A percentile compares a stretch with the other conserved stretches of the same genome.
Conservation (phyloP, 2,797 vertebrate species). For the Amniataba percoides region DNA sequence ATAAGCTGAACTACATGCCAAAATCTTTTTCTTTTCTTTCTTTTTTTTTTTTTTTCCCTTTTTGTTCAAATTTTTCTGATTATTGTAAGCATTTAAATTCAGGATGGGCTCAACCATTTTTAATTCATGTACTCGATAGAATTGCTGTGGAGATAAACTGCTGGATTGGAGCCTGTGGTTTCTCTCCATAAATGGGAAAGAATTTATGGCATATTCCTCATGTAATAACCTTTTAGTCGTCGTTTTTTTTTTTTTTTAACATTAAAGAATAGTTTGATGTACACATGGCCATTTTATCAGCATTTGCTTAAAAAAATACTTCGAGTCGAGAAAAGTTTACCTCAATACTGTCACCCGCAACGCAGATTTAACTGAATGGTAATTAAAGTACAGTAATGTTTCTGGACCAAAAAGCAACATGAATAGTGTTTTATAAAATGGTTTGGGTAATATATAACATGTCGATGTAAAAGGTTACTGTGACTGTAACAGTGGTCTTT, state of each 20-base stretch:
- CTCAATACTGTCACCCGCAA: constrained; percentile 60
- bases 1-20: constrained; percentile 57
- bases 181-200: constrained; percentile 35
- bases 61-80: constrained; percentile 27
- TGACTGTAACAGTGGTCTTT: constrained; percentile 24
- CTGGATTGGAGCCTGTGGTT: constrained; percentile 22
- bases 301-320: constrained; percentile 35
- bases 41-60: not conserved
- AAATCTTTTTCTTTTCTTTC: constrained; percentile 22
- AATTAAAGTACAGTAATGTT: constrained; percentile 67
- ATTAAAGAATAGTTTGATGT: constrained; percentile 38
- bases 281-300: constrained; percentile 42
- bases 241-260: constrained; percentile 29
- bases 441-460: constrained; percentile 45
- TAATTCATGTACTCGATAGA: constrained; percentile 43
- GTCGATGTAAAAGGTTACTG: constrained; percentile 34
- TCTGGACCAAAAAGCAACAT: constrained; percentile 79
- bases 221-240: constrained; percentile 41
- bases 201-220: constrained; percentile 34
- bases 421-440: constrained; percentile 56
- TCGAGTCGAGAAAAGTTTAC: constrained; percentile 60
- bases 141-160: constrained; percentile 36
- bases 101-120: constrained; percentile 44
- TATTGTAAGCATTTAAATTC: constrained; percentile 60
- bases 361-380: constrained; percentile 55